Base-by-base conservation (phyloP, 64 coral and sea anemone species). In the Trachythela sp. region DNA sequence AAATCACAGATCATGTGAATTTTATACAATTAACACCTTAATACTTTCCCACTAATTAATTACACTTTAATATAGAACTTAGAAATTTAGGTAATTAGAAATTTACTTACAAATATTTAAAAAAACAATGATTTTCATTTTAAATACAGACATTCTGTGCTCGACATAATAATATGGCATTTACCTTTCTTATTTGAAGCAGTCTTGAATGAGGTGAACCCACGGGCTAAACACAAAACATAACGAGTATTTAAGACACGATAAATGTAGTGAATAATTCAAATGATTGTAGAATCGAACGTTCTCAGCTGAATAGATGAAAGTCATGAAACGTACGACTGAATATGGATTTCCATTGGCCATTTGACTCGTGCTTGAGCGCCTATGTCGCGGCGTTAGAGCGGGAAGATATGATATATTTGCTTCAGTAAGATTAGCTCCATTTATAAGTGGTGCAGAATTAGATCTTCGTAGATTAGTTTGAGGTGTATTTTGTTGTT, bases 371-470 rank as follows among this genome's bases (percentile, higher is more conserved):
- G 75, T 80, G 33, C 20, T 29, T 34, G 75, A 80, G 30, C 75
- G 75, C 37, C 75, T 30, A 37, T 80, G 30, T 80, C 75, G 31
- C 2, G 75, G 75, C 27, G 75, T 80, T 39, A 80, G 15, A 15
- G 33, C 37, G 2, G 75, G 75, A 35, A 35, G 20, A 80, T 17
- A 80, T 80, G 75, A 10, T 34, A 37, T 35, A 80, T 30, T 80
- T 34, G 75, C 9, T 80, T 80, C 75, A 80, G 13, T 37, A 39
- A 80, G 31, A 22, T 80, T 80, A 35, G 75, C 75, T 80, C 75
- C 75, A 80, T 80, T 80, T 80, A 80, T 80, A 35, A 80, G 75
- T 34, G 75, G 75, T 80, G 75, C 75, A 80, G 75, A 80, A 80
- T 80, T 80, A 34, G 75, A 80, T 80, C 75, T 80, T 39, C 75